Conservation (phyloP, 2,888 invertebrate species). For the Dynastes grantii region DNA sequence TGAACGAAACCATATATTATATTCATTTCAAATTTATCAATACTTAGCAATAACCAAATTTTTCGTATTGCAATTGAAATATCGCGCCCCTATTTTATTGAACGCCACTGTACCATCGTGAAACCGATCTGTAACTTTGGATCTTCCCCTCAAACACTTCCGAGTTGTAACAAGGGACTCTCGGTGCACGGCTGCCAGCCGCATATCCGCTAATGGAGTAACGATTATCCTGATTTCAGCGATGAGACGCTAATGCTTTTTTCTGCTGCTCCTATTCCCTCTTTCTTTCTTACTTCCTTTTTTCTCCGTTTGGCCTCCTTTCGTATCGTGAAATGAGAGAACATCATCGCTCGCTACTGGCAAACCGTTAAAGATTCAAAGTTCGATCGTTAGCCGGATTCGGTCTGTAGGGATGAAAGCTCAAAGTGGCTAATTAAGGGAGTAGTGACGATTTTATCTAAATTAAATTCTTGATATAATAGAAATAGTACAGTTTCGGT, state of each 20-base stretch:
- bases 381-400: conserved; percentile 7
- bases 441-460: no score
- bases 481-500: no score
- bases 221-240: conserved; percentile 67
- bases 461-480: no score
- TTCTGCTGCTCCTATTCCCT: neutral
- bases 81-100: no score
- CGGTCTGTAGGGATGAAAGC: no score
- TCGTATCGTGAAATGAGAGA: neutral
- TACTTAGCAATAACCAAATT: no score
- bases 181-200: neutral
- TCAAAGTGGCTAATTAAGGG: no score
- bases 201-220: conserved; percentile 65
- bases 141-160: neutral
- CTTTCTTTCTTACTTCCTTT: neutral
- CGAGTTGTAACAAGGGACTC: neutral
- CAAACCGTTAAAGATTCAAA: conserved; percentile 1
- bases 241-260: conserved; percentile 61
- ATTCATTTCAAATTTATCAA: no score
- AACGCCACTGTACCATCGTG: no score
- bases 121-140: no score
- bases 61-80: no score
- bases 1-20: no score
- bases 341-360: neutral
- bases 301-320: conserved; percentile 1